These are phyloP conservation scores for Alauda arvensis DNA, from an alignment of 2,797 vertebrate species.

Conservation along the genomic window DNA sequence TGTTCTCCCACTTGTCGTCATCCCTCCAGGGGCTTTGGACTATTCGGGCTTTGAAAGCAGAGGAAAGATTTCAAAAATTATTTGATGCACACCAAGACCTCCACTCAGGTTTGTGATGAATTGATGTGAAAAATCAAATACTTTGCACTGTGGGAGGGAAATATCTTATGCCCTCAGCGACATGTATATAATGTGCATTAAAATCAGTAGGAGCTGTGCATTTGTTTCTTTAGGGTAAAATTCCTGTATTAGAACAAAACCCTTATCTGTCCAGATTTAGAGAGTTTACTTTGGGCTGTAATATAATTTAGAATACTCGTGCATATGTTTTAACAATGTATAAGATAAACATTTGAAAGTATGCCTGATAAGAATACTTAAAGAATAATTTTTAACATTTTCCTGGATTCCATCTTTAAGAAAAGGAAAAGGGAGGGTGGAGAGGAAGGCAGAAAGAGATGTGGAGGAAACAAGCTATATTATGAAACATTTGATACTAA, in stretches of 20 bases:
- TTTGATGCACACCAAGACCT: constrained; percentile 92
- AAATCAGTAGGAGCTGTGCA: constrained; percentile 18
- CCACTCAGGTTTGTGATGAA: constrained; percentile 83
- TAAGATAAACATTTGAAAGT: constrained; percentile 29
- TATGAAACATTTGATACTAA: not conserved
- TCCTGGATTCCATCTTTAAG: not conserved
- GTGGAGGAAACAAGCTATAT: not conserved
- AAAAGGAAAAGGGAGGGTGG: not conserved
- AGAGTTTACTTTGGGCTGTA: constrained; percentile 24
- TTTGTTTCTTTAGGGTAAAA: constrained; percentile 41
- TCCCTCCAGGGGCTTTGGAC: constrained; percentile 93
- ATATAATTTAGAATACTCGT: not conserved
- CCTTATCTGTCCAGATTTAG: constrained; percentile 17
- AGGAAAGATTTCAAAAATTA: constrained; percentile 85
- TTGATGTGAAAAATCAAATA: constrained; percentile 28
- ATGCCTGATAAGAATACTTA: not conserved
- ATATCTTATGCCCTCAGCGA: not conserved
- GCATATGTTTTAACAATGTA: not conserved
- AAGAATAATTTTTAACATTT: not conserved
- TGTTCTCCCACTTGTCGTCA: constrained; percentile 92
- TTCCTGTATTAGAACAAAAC: constrained; percentile 30
- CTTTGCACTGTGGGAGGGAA: constrained; percentile 14
- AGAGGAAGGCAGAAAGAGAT: not conserved
- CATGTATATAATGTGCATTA: constrained; percentile 16
- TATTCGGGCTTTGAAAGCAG: constrained; percentile 88